Evolutionary conservation across 2,113 vertebrate genomes (phyloP).

Genomic region (Gavialis gangeticus): DNA sequence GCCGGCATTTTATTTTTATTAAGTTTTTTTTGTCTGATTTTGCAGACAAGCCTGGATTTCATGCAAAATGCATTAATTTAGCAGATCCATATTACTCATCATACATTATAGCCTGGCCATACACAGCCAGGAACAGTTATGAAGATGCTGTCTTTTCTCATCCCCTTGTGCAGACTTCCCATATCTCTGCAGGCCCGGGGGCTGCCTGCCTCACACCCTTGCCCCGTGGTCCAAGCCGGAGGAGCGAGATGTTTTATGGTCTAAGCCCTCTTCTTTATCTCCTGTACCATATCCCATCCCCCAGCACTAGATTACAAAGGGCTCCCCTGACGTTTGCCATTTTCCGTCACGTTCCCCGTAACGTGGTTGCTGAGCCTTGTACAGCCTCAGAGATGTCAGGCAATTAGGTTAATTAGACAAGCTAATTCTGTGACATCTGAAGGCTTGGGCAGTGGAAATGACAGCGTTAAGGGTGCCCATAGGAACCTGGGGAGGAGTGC

Average conservation of each 20-base stretch:
- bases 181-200: not conserved
- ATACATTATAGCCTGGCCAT: not conserved
- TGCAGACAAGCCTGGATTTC: too few relatives aligned
- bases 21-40: too few relatives aligned
- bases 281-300: too few relatives aligned
- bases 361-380: not conserved
- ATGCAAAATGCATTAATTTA: too few relatives aligned
- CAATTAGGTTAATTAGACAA: not conserved
- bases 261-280: too few relatives aligned
- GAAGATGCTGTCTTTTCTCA: not conserved
- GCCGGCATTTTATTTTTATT: too few relatives aligned
- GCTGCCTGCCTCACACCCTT: too few relatives aligned
- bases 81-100: too few relatives aligned
- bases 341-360: not conserved
- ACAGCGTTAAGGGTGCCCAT: not conserved
- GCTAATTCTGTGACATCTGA: not conserved
- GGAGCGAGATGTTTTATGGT: too few relatives aligned
- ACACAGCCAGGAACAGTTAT: not conserved
- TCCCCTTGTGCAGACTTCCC: not conserved
- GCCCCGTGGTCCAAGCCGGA: too few relatives aligned
- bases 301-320: too few relatives aligned
- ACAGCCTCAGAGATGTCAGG: not conserved
- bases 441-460: not conserved
- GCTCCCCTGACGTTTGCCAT: not conserved
- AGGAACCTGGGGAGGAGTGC: not conserved